Evolutionary conservation across 2,888 invertebrate species (phyloP).

Genomic region (Caenorhabditis wallacei): DNA sequence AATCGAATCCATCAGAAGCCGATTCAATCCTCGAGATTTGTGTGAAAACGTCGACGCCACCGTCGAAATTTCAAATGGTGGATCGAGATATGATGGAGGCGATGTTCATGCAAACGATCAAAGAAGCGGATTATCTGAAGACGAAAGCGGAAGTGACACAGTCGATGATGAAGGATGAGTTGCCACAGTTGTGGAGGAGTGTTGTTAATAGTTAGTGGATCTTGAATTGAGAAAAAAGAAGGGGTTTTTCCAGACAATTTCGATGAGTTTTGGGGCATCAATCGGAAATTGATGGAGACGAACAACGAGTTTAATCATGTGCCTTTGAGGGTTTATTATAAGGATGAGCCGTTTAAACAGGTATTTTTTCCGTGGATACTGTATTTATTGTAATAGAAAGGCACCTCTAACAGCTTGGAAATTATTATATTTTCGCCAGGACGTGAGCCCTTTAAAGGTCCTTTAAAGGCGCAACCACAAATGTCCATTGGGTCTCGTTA

Average conservation of each 20-base stretch:
- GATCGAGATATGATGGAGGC: conserved; percentile 93
- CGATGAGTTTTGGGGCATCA: conserved; percentile 99
- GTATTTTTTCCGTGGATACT: conserved; percentile 28
- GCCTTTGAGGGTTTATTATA: conserved; percentile 88
- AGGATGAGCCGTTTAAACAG: conserved; percentile 67
- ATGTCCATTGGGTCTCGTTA: too few species aligned
- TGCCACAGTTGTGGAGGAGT: conserved; percentile 96
- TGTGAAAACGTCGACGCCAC: conserved; percentile 91
- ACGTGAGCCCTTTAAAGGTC: too few species aligned
- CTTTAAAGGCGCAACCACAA: too few species aligned
- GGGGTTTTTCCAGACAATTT: conserved; percentile 98
- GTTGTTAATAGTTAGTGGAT: conserved; percentile 90
- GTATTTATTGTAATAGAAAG: too few species aligned
- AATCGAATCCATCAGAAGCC: conserved; percentile 84
- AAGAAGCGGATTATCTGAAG: conserved; percentile 98
- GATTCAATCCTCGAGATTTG: conserved; percentile 91
- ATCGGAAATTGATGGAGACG: conserved; percentile 94
- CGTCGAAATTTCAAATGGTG: conserved; percentile 75
- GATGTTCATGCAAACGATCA: conserved; percentile 94
- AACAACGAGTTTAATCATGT: conserved; percentile 91
- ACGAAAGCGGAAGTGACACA: conserved; percentile 88
- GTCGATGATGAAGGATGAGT: conserved; percentile 90
- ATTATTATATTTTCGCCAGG: too few species aligned
- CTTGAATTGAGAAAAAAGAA: too few species aligned
- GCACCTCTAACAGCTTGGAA: too few species aligned